A percentile compares a stretch with the other conserved stretches of the same genome.
Evolutionary conservation across 2,113 vertebrate genomes (phyloP).

Genomic region (Chaetorhynchus papuensis): DNA sequence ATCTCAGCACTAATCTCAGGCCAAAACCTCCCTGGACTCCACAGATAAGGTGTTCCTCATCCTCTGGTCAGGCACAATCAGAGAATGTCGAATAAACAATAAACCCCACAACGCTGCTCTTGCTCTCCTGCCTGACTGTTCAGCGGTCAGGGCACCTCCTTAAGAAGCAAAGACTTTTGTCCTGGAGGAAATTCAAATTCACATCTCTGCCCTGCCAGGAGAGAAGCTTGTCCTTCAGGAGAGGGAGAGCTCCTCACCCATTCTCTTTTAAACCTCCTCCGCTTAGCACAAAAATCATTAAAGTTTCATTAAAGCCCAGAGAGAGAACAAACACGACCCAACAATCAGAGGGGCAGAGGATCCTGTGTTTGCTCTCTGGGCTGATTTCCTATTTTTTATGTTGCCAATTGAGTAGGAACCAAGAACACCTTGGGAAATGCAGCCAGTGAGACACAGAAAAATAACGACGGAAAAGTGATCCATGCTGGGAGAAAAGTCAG

Average conservation of each 20-base stretch:
- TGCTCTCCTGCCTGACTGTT: not conserved
- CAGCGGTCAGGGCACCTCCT: not conserved
- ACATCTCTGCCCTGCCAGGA: not conserved
- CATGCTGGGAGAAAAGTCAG: constrained; percentile 1
- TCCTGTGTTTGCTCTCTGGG: not conserved
- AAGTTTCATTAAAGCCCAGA: not conserved
- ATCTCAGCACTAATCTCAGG: constrained; percentile 47
- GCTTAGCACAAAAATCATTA: not conserved
- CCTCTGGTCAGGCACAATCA: not conserved
- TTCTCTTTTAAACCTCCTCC: not conserved
- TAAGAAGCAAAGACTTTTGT: not conserved
- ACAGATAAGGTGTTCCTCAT: not conserved
- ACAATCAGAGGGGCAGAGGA: not conserved
- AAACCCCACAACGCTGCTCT: not conserved
- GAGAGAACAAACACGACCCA: not conserved
- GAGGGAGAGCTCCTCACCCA: not conserved
- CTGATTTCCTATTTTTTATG: not conserved
- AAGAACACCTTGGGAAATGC: constrained; percentile 20
- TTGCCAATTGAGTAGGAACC: not conserved
- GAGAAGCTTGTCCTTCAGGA: not conserved
- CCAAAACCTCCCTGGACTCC: constrained; percentile 15
- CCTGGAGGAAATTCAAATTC: not conserved
- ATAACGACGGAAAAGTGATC: not conserved
- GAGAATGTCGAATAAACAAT: not conserved
- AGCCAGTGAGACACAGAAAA: not conserved